Percentiles rank a stretch among this genome's conserved stretches.
Evolutionary conservation across 2,797 vertebrate genomes (phyloP).

Genomic region (Acanthurus tractus): DNA sequence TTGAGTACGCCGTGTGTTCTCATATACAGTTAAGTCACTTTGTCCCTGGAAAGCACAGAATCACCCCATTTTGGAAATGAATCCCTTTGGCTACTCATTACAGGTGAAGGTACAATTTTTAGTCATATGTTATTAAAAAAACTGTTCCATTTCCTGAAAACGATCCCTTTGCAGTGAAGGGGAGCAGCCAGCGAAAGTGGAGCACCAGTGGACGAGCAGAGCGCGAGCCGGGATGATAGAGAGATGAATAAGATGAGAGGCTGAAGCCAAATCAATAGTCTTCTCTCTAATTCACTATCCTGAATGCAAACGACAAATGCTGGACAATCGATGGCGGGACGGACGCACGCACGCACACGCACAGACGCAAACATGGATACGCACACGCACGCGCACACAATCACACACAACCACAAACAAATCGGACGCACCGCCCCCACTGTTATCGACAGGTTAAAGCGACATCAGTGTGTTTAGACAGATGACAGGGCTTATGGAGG

Average conservation of each 20-base stretch:
- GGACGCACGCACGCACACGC: conserved; percentile 45
- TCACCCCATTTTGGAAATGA: conserved; percentile 18
- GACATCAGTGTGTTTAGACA: conserved; percentile 84
- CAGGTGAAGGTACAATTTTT: conserved; percentile 32
- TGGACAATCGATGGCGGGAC: conserved; percentile 78
- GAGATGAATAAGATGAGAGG: conserved; percentile 83
- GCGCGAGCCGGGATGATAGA: conserved; percentile 68
- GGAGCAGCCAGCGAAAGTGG: conserved; percentile 46
- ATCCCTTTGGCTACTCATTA: conserved; percentile 20
- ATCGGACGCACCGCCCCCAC: conserved; percentile 59
- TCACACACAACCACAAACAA: conserved; percentile 45
- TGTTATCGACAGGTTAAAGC: conserved; percentile 85
- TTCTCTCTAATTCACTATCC: conserved; percentile 85
- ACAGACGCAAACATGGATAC: not conserved
- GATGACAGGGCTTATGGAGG: conserved; percentile 81
- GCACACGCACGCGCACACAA: not conserved
- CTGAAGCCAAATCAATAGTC: conserved; percentile 83
- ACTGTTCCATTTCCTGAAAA: conserved; percentile 7
- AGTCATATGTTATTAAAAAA: conserved; percentile 42
- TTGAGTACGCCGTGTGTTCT: conserved; percentile 28
- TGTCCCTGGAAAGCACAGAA: conserved; percentile 38
- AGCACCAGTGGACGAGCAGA: conserved; percentile 48
- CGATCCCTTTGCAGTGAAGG: conserved; percentile 21
- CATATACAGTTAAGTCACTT: conserved; percentile 41
- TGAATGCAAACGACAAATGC: conserved; percentile 85